These are phyloP conservation scores for Metallyticus violacea DNA, from an alignment of 2,888 invertebrate genomes.

Conservation along the genomic window DNA sequence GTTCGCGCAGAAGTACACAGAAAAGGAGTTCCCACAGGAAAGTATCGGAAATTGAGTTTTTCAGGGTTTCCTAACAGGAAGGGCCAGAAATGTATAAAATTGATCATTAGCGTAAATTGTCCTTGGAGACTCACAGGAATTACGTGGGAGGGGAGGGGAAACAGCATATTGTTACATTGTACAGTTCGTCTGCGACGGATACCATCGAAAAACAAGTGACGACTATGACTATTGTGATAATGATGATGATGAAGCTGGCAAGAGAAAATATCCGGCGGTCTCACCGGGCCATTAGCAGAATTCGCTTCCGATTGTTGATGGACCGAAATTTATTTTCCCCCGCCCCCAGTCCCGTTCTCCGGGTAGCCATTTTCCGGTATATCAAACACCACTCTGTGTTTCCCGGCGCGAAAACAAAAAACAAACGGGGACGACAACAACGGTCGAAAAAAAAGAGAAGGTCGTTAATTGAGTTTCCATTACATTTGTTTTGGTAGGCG, in stretches of 20 bases:
- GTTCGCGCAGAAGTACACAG: neutral
- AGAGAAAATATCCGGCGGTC: neutral
- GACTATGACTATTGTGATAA: neutral
- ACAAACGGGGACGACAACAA: neutral
- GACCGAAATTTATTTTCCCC: neutral
- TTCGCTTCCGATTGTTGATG: slow-evolving; percentile 12
- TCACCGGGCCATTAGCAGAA: neutral
- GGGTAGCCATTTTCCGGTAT: neutral
- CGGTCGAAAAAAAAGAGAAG: neutral
- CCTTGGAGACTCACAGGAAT: neutral
- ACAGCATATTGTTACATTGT: neutral
- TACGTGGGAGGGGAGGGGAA: no score
- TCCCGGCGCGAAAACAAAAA: neutral
- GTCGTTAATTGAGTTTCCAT: neutral
- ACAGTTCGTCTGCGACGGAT: neutral
- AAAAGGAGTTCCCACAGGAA: neutral
- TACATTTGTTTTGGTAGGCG: neutral
- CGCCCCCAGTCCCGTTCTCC: neutral
- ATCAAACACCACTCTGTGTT: neutral
- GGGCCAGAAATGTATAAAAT: neutral
- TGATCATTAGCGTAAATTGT: neutral
- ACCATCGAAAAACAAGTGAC: neutral
- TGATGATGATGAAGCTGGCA: neutral
- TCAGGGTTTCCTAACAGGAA: neutral
- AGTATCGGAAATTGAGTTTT: slow-evolving; percentile 6